Conservation (phyloP, 2,888 invertebrate genomes). For the Synergus umbraculus region DNA sequence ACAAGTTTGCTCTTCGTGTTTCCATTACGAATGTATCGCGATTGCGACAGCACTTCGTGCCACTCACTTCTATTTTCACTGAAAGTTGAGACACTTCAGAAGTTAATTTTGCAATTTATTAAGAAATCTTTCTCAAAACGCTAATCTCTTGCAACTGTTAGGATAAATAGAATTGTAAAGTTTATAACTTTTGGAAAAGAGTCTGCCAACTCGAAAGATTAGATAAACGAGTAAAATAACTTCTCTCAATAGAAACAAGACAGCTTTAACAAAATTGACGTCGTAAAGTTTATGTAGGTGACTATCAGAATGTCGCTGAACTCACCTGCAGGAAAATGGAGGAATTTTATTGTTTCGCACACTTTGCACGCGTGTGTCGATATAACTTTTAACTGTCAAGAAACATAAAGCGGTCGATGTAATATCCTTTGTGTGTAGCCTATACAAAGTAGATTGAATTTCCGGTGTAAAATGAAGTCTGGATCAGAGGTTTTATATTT, state of each 20-base stretch:
- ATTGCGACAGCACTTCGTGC: neutral
- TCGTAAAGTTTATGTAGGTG: slow-evolving; percentile 25
- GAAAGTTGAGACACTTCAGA: too few relatives aligned
- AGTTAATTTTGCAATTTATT: too few relatives aligned
- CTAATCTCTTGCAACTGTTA: neutral
- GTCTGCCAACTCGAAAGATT: neutral
- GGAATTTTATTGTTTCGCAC: neutral
- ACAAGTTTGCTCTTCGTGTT: slow-evolving; percentile 24
- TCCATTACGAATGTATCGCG: slow-evolving; percentile 15
- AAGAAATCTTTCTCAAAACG: too few relatives aligned
- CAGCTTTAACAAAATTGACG: slow-evolving; percentile 30
- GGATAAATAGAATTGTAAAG: slow-evolving; percentile 14
- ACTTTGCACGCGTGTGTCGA: neutral
- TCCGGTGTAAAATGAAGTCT: neutral
- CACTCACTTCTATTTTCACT: too few relatives aligned
- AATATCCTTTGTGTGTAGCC: neutral
- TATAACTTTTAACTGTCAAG: slow-evolving; percentile 29
- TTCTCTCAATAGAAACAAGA: slow-evolving; percentile 15
- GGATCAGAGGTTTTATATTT: neutral
- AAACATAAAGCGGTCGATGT: neutral
- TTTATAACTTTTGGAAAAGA: neutral
- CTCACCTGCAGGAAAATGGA: neutral
- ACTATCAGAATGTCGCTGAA: neutral
- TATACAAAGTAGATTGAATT: neutral
- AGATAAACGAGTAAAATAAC: slow-evolving; percentile 5